phyloP scores from a whole-genome alignment of 2,113 vertebrate species.

The Catharus minimus region DNA sequence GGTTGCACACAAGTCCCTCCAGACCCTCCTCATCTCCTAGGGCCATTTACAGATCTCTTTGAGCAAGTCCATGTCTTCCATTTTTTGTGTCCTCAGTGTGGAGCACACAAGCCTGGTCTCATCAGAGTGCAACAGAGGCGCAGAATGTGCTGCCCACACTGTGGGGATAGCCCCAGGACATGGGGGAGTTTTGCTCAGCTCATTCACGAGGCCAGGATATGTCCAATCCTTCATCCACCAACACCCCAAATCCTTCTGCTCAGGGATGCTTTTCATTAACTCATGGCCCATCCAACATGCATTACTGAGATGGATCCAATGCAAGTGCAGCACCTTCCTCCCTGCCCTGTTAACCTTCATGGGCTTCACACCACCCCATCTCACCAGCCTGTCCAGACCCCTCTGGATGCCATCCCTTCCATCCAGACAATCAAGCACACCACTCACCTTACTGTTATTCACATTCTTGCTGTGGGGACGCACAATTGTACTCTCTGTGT shows the following conservation, averaged over 20 bases:
- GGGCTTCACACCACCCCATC: not conserved
- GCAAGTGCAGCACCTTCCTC: not conserved
- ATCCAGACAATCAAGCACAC: not conserved
- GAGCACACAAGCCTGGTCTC: no score
- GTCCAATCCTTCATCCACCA: not conserved
- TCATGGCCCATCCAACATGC: no score
- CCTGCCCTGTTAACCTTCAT: not conserved
- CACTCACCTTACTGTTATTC: no score
- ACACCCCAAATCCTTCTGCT: no score
- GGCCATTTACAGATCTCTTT: not conserved
- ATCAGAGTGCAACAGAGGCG: not conserved
- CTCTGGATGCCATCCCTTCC: no score
- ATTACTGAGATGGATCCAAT: not conserved
- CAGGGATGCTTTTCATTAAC: no score
- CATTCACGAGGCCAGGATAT: accelerated
- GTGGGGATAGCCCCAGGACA: no score
- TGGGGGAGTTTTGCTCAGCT: no score
- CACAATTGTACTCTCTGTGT: no score
- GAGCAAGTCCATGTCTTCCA: accelerated
- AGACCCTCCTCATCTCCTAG: no score
- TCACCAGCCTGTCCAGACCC: accelerated
- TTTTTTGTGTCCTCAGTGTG: not conserved
- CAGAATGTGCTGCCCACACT: no score
- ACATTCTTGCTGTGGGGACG: accelerated
- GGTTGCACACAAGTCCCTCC: not conserved